Evolutionary conservation across 2,113 vertebrate species (phyloP).

Genomic region (Pipa parva): DNA sequence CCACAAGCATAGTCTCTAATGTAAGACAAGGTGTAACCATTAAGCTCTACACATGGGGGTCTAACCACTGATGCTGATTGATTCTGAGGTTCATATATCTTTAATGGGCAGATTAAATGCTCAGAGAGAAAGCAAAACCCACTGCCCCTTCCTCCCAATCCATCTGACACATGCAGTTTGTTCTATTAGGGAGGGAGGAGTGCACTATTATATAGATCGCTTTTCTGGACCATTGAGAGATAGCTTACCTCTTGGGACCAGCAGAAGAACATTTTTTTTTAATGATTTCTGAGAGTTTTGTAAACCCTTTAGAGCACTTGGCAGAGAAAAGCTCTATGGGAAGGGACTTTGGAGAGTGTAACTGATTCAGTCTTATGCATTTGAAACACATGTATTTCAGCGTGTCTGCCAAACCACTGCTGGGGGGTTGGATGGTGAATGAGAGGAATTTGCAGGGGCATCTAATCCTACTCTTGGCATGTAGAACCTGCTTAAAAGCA

Average conservation of each 20-base stretch:
- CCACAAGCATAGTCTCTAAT: conserved; percentile 77
- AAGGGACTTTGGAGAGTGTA: conserved; percentile 7
- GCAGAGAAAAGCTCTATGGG: conserved; percentile 16
- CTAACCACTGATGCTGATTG: conserved; percentile 82
- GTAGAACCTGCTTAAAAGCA: conserved; percentile 69
- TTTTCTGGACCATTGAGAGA: conserved; percentile 6
- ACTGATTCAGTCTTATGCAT: conserved; percentile 17
- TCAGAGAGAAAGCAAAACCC: conserved; percentile 88
- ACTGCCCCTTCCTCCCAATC: background rate
- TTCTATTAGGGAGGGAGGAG: conserved; percentile 10
- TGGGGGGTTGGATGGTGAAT: conserved; percentile 64
- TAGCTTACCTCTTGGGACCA: conserved; percentile 1
- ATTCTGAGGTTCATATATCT: conserved; percentile 98
- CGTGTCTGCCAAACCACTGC: conserved; percentile 60
- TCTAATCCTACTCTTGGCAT: conserved; percentile 78
- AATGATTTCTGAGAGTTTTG: background rate
- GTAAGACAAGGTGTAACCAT: conserved; percentile 92
- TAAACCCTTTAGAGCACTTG: conserved; percentile 14
- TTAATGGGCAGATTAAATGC: conserved; percentile 99
- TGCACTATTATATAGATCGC: conserved; percentile 4
- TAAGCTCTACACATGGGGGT: conserved; percentile 75
- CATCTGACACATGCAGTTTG: conserved; percentile 22
- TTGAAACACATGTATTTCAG: conserved; percentile 28
- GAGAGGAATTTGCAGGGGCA: conserved; percentile 73
- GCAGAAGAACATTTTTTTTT: background rate